Evolutionary conservation across 2,797 vertebrate species (phyloP).

Genomic region (Labroides dimidiatus): DNA sequence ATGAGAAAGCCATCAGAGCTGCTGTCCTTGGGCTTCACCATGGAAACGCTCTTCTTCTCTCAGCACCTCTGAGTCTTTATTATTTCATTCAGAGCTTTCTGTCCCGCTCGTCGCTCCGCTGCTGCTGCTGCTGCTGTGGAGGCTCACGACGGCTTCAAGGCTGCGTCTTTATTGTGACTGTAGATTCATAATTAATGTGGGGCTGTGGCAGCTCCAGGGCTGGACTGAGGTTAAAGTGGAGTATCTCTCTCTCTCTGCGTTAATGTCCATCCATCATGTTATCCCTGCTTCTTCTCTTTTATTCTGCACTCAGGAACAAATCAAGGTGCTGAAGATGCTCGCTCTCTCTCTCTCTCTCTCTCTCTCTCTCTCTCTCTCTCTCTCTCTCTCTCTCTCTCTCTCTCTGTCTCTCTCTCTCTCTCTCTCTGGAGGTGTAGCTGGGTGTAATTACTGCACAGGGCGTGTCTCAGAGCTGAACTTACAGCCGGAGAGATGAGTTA

Average conservation of each 20-base stretch:
- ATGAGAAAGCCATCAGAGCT: conserved; percentile 68
- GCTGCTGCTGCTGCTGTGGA: conserved; percentile 36
- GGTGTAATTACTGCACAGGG: too few relatives aligned
- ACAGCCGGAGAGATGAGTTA: too few relatives aligned
- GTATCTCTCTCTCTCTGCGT: background rate
- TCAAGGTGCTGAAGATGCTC: too few relatives aligned
- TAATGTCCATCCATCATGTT: background rate
- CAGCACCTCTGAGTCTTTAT: conserved; percentile 46
- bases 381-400: too few relatives aligned
- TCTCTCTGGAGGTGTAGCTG: too few relatives aligned
- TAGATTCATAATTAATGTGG: conserved; percentile 9
- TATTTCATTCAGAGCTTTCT: conserved; percentile 45
- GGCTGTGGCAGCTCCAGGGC: conserved; percentile 5
- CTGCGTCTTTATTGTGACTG: conserved; percentile 23
- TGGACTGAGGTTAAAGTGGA: background rate
- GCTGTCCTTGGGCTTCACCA: conserved; percentile 47
- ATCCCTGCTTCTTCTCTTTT: too few relatives aligned
- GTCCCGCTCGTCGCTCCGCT: conserved; percentile 24
- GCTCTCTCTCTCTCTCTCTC: too few relatives aligned
- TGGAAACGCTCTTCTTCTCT: conserved; percentile 40
- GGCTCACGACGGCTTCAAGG: conserved; percentile 52
- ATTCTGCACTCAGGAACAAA: too few relatives aligned
- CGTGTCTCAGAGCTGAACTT: too few relatives aligned
- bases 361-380: too few relatives aligned
- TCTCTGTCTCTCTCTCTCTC: too few relatives aligned